A percentile compares a stretch with the other conserved stretches of the same genome.
These are phyloP conservation scores for Shinisaurus crocodilurus DNA, from an alignment of 2,113 vertebrate species.

Conservation along the genomic window DNA sequence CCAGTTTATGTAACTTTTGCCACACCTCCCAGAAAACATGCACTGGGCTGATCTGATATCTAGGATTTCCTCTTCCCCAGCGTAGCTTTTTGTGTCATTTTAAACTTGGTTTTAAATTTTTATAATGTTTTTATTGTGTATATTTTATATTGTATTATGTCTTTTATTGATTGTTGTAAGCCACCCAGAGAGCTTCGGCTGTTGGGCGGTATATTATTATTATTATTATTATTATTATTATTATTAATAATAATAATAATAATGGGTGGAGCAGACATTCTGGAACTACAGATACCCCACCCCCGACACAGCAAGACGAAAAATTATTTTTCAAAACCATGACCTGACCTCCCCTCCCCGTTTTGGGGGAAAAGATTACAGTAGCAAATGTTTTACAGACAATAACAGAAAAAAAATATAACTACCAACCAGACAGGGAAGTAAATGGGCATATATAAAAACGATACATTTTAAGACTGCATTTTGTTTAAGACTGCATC, in stretches of 20 bases:
- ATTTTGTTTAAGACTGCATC: not conserved
- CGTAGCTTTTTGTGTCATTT: too few species aligned
- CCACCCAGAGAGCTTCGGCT: too few species aligned
- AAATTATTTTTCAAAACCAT: not conserved
- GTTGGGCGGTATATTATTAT: too few species aligned
- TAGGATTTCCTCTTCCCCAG: not conserved
- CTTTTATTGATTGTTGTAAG: too few species aligned
- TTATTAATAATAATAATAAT: too few species aligned
- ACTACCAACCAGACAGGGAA: too few species aligned
- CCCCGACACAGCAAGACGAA: not conserved
- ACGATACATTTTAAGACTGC: not conserved
- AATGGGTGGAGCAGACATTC: not conserved
- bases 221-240: too few species aligned
- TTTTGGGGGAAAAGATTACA: not conserved
- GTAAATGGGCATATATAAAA: too few species aligned
- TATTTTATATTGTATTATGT: too few species aligned
- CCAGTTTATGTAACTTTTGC: not conserved
- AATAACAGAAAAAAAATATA: not conserved
- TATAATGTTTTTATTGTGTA: too few species aligned
- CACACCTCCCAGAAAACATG: not conserved
- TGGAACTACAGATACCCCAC: not conserved
- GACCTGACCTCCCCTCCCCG: too few species aligned
- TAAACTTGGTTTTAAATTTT: too few species aligned
- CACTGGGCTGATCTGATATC: not conserved
- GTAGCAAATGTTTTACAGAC: not conserved